Evolutionary conservation across 2,888 invertebrate genomes (phyloP).

Genomic region (Agrypnus murinus): DNA sequence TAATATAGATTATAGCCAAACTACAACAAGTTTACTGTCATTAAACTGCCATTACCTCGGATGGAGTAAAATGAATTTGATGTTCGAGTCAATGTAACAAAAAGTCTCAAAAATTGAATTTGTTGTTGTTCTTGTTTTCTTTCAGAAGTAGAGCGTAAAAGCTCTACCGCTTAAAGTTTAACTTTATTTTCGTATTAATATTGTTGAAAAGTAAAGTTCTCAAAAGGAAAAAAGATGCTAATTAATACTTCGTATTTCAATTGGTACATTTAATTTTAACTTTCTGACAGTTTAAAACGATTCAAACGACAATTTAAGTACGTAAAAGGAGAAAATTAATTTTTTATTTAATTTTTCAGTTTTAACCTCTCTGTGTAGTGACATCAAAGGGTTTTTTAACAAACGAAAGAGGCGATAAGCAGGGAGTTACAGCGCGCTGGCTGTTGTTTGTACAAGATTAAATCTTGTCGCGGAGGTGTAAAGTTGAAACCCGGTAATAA

Average conservation of each 20-base stretch:
- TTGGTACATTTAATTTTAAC: constrained; percentile 5
- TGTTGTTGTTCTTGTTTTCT: neutral
- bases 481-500: constrained; percentile 53
- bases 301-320: constrained; percentile 6
- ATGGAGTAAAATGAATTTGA: constrained; percentile 20
- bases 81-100: constrained; percentile 9
- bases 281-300: neutral
- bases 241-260: constrained; percentile 7
- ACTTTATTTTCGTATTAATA: neutral
- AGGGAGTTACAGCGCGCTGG: neutral
- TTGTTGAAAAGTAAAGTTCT: neutral
- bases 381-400: constrained; percentile 30
- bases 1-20: constrained; percentile 29
- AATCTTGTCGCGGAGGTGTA: constrained; percentile 51
- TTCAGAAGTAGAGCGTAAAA: neutral
- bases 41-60: constrained; percentile 25
- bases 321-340: constrained; percentile 1
- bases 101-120: constrained; percentile 10
- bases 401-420: constrained; percentile 28
- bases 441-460: constrained; percentile 46
- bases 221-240: neutral
- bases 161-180: neutral
- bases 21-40: constrained; percentile 29
- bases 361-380: constrained; percentile 5
- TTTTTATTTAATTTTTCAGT: constrained; percentile 14